phyloP scores from a whole-genome alignment of 1,140 invertebrate genomes.

The Achroia grisella region DNA sequence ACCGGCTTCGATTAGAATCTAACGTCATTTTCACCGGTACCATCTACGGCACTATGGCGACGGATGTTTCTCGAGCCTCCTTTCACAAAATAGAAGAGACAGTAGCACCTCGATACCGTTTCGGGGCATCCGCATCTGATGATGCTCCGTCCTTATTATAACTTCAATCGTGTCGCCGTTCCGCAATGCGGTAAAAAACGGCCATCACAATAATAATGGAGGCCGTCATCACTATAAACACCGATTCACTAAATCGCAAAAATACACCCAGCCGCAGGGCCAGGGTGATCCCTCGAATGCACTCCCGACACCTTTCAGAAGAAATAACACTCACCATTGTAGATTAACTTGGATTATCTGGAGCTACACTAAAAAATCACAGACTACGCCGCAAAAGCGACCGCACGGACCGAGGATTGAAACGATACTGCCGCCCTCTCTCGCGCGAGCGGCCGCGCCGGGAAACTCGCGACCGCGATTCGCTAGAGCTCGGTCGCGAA shows the following conservation, averaged over 20 bases:
- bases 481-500: constrained; percentile 54
- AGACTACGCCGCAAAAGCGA: constrained; percentile 71
- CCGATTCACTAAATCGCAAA: constrained; percentile 58
- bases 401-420: constrained; percentile 71
- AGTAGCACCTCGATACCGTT: constrained; percentile 9
- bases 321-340: constrained; percentile 76
- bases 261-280: constrained; percentile 49
- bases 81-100: constrained; percentile 3
- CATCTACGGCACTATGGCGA: constrained; percentile 66
- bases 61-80: constrained; percentile 42
- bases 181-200: constrained; percentile 73
- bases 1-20: constrained; percentile 23
- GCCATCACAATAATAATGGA: constrained; percentile 74
- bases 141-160: constrained; percentile 14
- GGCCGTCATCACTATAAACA: constrained; percentile 73
- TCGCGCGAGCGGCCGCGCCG: constrained; percentile 67
- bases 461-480: constrained; percentile 62
- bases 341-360: constrained; percentile 75
- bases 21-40: constrained; percentile 59
- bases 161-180: constrained; percentile 32
- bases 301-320: constrained; percentile 49
- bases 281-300: constrained; percentile 35
- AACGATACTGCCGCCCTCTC: constrained; percentile 74
- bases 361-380: constrained; percentile 74
- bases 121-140: constrained; percentile 1